phyloP scores from a whole-genome alignment of 1,140 invertebrate genomes.

The Zaprionus tsacasi region DNA sequence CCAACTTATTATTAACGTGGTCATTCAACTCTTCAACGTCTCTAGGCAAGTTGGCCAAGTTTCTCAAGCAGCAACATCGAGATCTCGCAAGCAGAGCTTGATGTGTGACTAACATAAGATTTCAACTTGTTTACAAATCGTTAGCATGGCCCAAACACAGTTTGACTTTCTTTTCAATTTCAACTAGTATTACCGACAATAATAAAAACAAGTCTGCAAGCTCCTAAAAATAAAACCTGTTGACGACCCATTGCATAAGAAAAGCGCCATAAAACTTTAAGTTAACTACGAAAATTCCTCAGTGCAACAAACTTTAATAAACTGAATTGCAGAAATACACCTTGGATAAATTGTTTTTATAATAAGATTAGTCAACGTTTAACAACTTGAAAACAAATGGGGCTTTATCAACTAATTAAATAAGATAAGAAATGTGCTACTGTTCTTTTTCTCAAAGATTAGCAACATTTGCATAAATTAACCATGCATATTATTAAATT shows the following conservation, averaged over 20 bases:
- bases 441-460: background rate
- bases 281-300: slow-evolving; percentile 18
- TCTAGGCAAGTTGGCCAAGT: slow-evolving; percentile 54
- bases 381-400: background rate
- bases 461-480: background rate
- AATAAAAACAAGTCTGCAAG: slow-evolving; percentile 7
- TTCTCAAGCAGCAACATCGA: slow-evolving; percentile 33
- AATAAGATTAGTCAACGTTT: background rate
- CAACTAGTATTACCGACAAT: slow-evolving; percentile 52
- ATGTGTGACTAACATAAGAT: slow-evolving; percentile 21
- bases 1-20: slow-evolving; percentile 45
- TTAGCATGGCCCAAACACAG: slow-evolving; percentile 42
- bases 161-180: slow-evolving; percentile 76
- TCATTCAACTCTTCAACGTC: slow-evolving; percentile 67
- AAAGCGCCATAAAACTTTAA: slow-evolving; percentile 21
- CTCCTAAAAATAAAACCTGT: slow-evolving; percentile 34
- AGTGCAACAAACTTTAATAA: slow-evolving; percentile 22
- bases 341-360: background rate
- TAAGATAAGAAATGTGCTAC: background rate
- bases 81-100: slow-evolving; percentile 5
- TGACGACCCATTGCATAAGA: slow-evolving; percentile 44
- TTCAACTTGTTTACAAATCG: slow-evolving; percentile 64
- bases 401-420: background rate
- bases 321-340: background rate
- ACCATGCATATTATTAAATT: background rate